Conservation (phyloP, 2,888 invertebrate species). For the Bombylius major region DNA sequence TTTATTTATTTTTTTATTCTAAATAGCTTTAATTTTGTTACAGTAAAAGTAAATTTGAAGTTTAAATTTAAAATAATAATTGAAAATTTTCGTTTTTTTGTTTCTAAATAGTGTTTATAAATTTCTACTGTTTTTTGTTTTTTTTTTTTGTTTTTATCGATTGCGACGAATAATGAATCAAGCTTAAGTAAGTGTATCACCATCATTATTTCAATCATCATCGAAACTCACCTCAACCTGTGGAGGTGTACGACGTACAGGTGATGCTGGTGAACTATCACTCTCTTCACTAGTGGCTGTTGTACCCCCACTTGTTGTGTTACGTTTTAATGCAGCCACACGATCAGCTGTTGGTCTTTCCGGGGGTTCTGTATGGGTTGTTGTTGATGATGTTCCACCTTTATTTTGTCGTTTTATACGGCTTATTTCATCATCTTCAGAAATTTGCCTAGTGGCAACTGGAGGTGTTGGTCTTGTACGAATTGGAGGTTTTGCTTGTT, state of each 20-base stretch:
- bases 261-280: slow-evolving; percentile 45
- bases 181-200: not conserved
- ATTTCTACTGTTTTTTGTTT: no score
- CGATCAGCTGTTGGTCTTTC: slow-evolving; percentile 42
- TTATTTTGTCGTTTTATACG: slow-evolving; percentile 80
- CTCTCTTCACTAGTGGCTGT: slow-evolving; percentile 42
- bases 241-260: slow-evolving; percentile 56
- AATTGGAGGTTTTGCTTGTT: slow-evolving; percentile 42
- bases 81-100: no score
- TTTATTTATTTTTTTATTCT: no score
- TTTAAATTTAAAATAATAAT: no score
- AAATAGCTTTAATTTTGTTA: no score
- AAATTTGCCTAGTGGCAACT: slow-evolving; percentile 62
- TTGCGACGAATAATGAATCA: no score
- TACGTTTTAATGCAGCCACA: slow-evolving; percentile 39
- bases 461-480: slow-evolving; percentile 39
- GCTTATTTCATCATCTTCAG: slow-evolving; percentile 82
- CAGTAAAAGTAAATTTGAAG: no score
- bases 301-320: slow-evolving; percentile 14
- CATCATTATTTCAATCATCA: slow-evolving; percentile 13
- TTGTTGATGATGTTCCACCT: slow-evolving; percentile 46
- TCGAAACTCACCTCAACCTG: slow-evolving; percentile 62
- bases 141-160: no score
- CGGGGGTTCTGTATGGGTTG: slow-evolving; percentile 32
- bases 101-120: no score